phyloP scores from a whole-genome alignment of 2,797 vertebrate genomes.

The Alauda arvensis region DNA sequence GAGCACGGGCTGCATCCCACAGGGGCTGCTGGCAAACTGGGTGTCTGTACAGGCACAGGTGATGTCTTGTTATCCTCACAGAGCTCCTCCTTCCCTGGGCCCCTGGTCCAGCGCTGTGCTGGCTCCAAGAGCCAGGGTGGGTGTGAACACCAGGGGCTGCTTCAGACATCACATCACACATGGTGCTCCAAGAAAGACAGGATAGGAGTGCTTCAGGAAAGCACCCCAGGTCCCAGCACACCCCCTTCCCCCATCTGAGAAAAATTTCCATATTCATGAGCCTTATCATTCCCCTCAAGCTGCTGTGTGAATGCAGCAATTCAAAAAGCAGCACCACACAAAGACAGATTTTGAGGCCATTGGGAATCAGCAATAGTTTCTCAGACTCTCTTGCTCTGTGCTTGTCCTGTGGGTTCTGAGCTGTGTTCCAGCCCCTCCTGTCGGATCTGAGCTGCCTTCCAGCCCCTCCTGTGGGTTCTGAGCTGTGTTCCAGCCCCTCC shows the following conservation, averaged over 20 bases:
- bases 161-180: background rate
- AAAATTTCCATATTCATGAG: slow-evolving; percentile 46
- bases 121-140: background rate
- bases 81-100: background rate
- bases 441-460: background rate
- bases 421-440: background rate
- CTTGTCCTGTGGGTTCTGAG: background rate
- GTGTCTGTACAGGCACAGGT: background rate
- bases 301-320: slow-evolving; percentile 5
- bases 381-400: background rate
- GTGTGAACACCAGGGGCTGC: accelerated
- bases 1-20: accelerated
- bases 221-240: background rate
- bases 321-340: slow-evolving; percentile 14
- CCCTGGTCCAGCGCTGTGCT: background rate
- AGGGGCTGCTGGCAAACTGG: accelerated
- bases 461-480: background rate
- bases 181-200: background rate
- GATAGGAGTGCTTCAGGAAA: background rate
- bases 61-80: accelerated
- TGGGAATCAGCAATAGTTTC: background rate
- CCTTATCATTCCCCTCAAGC: slow-evolving; percentile 55
- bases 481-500: background rate
- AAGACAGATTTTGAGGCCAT: background rate
- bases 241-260: background rate